Percentiles rank a stretch among this genome's conserved stretches.
phyloP scores from a whole-genome alignment of 2,113 vertebrate genomes.

The Dolichotis patagonum region DNA sequence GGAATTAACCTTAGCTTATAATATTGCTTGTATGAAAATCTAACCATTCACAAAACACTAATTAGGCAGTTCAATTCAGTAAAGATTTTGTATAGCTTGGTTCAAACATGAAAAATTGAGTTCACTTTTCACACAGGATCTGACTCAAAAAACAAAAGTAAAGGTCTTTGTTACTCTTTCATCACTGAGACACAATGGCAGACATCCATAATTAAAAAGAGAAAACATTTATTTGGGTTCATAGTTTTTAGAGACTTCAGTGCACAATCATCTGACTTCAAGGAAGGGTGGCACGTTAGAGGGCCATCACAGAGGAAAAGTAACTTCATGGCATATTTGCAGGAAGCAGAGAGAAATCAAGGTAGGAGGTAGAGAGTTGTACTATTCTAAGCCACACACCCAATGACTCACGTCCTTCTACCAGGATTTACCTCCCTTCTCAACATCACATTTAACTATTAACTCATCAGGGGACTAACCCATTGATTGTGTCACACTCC shows the following conservation, averaged over 20 bases:
- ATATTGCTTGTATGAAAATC: not conserved
- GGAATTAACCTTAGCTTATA: not conserved
- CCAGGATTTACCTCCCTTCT: not conserved
- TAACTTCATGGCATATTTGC: not conserved
- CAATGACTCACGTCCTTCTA: not conserved
- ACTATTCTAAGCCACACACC: not conserved
- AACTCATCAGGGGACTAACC: not conserved
- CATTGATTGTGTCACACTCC: not conserved
- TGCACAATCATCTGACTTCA: not conserved
- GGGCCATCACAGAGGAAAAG: not conserved
- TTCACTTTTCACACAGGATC: not conserved
- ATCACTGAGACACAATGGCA: not conserved
- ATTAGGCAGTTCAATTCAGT: not conserved
- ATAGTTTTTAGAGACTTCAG: not conserved
- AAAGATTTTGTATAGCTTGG: constrained; percentile 15
- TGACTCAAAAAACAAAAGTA: not conserved
- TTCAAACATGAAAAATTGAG: not conserved
- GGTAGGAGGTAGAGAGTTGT: not conserved
- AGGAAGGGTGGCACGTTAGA: not conserved
- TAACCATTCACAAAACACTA: not conserved
- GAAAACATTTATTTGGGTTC: not conserved
- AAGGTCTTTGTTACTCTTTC: not conserved
- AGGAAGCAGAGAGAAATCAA: not conserved
- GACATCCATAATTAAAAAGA: not conserved
- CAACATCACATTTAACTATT: not conserved